A percentile compares a stretch with the other conserved stretches of the same genome.
Conservation (phyloP, 2,888 invertebrate species). For the Clistopyga incitator region DNA sequence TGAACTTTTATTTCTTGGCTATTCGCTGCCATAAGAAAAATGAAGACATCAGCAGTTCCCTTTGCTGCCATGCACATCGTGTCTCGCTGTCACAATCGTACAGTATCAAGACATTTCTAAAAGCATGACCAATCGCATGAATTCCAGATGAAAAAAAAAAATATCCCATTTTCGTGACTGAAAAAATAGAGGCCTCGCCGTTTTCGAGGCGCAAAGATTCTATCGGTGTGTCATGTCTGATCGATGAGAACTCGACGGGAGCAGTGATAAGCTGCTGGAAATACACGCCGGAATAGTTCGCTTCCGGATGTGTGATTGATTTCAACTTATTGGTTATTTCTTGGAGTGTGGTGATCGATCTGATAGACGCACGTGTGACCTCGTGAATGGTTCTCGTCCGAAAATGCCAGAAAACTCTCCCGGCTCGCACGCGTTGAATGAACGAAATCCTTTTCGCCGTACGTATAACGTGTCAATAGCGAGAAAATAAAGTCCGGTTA, state of each 20-base stretch:
- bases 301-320: constrained; percentile 47
- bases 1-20: not conserved
- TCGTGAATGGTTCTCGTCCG: not conserved
- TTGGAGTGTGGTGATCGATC: constrained; percentile 45
- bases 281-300: constrained; percentile 23
- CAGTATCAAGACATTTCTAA: not conserved
- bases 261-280: constrained; percentile 32
- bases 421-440: constrained; percentile 24
- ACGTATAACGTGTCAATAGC: not conserved
- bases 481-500: not conserved
- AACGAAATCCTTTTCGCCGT: constrained; percentile 45
- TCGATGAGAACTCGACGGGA: constrained; percentile 51
- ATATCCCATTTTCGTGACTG: not conserved
- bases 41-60: not conserved
- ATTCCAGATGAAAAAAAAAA: constrained; percentile 29
- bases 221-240: constrained; percentile 55
- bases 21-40: constrained; percentile 5
- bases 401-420: constrained; percentile 4
- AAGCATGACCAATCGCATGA: constrained; percentile 33
- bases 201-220: constrained; percentile 36
- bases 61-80: not conserved
- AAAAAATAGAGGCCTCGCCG: not conserved
- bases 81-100: not conserved
- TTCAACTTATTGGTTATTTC: constrained; percentile 55
- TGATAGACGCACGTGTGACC: constrained; percentile 29